Percentiles rank a stretch among this genome's conserved stretches.
Conservation (phyloP, 2,888 invertebrate species). For the Agriopis marginaria region DNA sequence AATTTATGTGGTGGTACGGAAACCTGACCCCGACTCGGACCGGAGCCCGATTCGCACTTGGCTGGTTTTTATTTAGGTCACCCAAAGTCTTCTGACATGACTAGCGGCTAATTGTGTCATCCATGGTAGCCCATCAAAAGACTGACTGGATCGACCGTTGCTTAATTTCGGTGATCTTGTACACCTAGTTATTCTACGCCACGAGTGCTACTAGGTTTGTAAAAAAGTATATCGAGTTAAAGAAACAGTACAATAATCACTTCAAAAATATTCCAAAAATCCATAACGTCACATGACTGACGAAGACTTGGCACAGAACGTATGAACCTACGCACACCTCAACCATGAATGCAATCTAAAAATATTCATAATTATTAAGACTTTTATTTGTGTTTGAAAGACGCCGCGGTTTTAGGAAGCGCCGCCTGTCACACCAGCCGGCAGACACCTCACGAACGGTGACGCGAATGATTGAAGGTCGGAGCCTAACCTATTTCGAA, state of each 20-base stretch:
- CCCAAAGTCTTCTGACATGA: no score
- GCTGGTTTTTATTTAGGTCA: no score
- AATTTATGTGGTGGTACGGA: no score
- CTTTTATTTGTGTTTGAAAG: slow-evolving; percentile 10
- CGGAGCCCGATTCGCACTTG: no score
- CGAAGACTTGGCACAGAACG: slow-evolving; percentile 44
- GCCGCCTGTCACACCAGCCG: slow-evolving; percentile 8
- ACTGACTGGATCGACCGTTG: no score
- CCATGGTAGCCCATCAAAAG: no score
- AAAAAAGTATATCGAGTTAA: not conserved
- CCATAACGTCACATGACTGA: slow-evolving; percentile 40
- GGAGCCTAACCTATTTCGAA: slow-evolving; percentile 54
- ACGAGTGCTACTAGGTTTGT: no score
- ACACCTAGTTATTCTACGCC: no score
- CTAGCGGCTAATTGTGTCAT: no score
- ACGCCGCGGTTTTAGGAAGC: slow-evolving; percentile 3
- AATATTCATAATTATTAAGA: slow-evolving; percentile 37
- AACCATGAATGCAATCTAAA: slow-evolving; percentile 47
- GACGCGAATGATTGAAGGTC: slow-evolving; percentile 51
- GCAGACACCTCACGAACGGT: slow-evolving; percentile 15
- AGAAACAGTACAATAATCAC: slow-evolving; percentile 10
- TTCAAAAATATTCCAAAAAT: slow-evolving; percentile 38
- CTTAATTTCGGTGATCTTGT: no score
- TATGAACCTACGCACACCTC: slow-evolving; percentile 41
- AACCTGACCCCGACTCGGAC: no score